A percentile compares a stretch with the other conserved stretches of the same genome.
phyloP scores from a whole-genome alignment of 2,797 vertebrate genomes.

The Macrochelys suwanniensis region DNA sequence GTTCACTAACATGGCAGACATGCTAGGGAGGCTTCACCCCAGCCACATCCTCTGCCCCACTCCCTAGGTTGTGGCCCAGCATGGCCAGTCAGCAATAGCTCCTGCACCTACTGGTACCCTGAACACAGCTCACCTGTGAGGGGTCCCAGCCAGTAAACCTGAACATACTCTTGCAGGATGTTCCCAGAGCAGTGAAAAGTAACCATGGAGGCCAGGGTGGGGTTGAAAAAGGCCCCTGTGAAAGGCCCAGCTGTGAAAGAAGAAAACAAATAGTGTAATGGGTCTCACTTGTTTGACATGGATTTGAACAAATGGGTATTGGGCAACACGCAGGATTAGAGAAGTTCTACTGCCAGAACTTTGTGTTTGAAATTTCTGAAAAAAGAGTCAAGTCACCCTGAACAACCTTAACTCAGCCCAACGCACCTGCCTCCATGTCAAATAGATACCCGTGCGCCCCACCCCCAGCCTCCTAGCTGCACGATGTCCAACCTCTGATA shows the following conservation, averaged over 20 bases:
- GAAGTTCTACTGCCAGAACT: not conserved
- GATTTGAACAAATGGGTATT: not conserved
- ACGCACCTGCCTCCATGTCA: not conserved
- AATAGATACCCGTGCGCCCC: not conserved
- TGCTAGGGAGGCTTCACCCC: too few species aligned
- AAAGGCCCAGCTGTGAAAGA: constrained; percentile 81
- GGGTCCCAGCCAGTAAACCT: constrained; percentile 92
- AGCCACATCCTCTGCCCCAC: not conserved
- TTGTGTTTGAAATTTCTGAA: not conserved
- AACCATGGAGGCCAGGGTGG: constrained; percentile 85
- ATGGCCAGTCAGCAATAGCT: not conserved
- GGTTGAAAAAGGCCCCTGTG: constrained; percentile 91
- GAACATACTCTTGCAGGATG: constrained; percentile 83
- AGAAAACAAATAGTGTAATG: not conserved
- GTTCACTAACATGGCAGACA: not conserved
- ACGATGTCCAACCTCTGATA: not conserved
- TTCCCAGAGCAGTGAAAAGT: constrained; percentile 91
- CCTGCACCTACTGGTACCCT: rapidly evolving
- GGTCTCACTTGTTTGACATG: not conserved
- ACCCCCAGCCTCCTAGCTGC: not conserved
- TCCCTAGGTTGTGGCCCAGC: not conserved
- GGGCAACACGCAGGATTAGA: not conserved
- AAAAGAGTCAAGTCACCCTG: too few species aligned
- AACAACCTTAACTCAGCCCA: not conserved
- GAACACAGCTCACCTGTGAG: constrained; percentile 82